Evolutionary conservation across 2,113 vertebrate species (phyloP).

Genomic region (Varanus komodoensis): DNA sequence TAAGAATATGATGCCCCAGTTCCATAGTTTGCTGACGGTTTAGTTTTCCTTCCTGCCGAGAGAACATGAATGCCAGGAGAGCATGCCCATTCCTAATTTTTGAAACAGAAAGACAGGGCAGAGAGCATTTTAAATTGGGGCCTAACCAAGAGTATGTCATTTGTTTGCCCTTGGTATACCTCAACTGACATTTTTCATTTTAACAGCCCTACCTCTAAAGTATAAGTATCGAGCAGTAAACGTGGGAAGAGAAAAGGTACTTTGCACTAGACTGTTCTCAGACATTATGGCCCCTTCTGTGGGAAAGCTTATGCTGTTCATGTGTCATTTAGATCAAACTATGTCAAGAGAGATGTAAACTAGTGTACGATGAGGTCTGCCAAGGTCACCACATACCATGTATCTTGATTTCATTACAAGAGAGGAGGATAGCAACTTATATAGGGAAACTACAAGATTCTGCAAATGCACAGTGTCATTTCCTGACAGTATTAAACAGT

Average conservation of each 20-base stretch:
- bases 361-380: neutral
- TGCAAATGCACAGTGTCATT: neutral
- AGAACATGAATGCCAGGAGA: slow-evolving; percentile 97
- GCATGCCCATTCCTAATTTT: slow-evolving; percentile 91
- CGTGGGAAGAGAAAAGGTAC: neutral
- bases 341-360: neutral
- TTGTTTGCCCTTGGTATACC: neutral
- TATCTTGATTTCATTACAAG: neutral
- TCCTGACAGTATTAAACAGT: neutral
- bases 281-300: neutral
- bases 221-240: neutral
- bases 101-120: slow-evolving; percentile 13
- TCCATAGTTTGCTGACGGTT: slow-evolving; percentile 99
- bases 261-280: neutral
- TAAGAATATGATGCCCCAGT: slow-evolving; percentile 97
- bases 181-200: neutral
- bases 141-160: neutral
- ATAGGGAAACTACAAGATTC: neutral
- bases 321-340: neutral
- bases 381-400: neutral
- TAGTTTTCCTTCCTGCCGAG: slow-evolving; percentile 94
- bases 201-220: neutral
- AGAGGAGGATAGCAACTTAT: neutral
- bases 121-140: neutral
- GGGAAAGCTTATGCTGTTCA: neutral